A percentile compares a stretch with the other conserved stretches of the same genome.
phyloP scores from a whole-genome alignment of 2,797 vertebrate species.

The Poecilia gillii region DNA sequence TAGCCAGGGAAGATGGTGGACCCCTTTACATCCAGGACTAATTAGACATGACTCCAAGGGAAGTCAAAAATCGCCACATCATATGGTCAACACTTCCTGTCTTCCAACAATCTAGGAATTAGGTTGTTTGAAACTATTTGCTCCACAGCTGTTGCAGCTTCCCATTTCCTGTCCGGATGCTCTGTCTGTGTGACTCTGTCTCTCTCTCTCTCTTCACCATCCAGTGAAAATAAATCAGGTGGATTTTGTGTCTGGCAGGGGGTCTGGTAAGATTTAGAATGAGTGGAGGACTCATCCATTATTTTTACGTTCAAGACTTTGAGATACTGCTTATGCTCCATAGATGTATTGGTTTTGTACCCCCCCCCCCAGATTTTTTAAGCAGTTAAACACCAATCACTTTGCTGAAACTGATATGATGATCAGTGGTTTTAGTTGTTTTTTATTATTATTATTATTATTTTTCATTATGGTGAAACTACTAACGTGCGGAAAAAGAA shows the following conservation, averaged over 20 bases:
- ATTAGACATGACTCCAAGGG: constrained; percentile 65
- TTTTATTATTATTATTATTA: background rate
- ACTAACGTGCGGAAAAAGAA: background rate
- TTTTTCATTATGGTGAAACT: background rate
- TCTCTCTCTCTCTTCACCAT: constrained; percentile 50
- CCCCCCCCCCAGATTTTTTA: no score
- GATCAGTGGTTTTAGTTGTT: no score
- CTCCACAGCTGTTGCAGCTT: constrained; percentile 56
- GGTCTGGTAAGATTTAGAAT: constrained; percentile 31
- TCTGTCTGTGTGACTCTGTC: constrained; percentile 55
- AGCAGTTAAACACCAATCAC: no score
- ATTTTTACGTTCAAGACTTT: background rate
- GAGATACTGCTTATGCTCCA: background rate
- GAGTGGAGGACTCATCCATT: constrained; percentile 37
- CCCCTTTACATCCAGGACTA: constrained; percentile 65
- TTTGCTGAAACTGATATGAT: no score
- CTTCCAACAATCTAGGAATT: constrained; percentile 40
- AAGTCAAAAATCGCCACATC: constrained; percentile 68
- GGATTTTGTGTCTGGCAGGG: constrained; percentile 54
- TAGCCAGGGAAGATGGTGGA: constrained; percentile 52
- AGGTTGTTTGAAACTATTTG: constrained; percentile 37
- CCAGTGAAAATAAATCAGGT: constrained; percentile 58
- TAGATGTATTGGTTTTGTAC: background rate
- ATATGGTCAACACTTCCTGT: constrained; percentile 67
- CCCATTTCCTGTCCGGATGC: constrained; percentile 51